phyloP scores from a whole-genome alignment of 2,888 invertebrate species.

The Rhogogaster chlorosoma region DNA sequence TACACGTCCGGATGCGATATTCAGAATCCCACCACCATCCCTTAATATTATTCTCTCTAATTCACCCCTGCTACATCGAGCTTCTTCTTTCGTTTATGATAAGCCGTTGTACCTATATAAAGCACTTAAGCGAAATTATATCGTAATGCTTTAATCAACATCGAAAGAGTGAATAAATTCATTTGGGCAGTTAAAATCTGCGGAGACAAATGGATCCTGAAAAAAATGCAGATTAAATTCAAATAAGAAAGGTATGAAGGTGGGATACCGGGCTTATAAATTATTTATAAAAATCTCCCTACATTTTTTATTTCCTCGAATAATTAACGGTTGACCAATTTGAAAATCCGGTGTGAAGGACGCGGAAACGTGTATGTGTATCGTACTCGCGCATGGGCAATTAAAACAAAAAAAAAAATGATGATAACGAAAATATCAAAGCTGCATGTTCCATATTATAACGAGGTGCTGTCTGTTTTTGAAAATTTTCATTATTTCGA shows the following conservation, averaged over 20 bases:
- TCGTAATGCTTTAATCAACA: slow-evolving; percentile 13
- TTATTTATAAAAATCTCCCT: slow-evolving; percentile 11
- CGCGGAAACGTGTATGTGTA: background rate
- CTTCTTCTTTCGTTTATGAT: background rate
- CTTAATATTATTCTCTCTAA: background rate
- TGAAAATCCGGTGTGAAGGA: background rate
- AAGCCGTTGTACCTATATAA: background rate
- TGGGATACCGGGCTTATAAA: slow-evolving; percentile 5
- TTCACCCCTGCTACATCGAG: background rate
- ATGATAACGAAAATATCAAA: background rate
- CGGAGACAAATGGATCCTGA: background rate
- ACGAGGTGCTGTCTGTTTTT: background rate
- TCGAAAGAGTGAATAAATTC: slow-evolving; percentile 14
- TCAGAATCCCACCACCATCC: background rate
- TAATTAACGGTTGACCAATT: background rate
- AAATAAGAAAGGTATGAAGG: slow-evolving; percentile 15
- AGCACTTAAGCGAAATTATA: background rate
- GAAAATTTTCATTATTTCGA: background rate
- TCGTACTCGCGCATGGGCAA: background rate
- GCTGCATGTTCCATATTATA: background rate
- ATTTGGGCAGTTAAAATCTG: background rate
- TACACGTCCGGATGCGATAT: background rate
- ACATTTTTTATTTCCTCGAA: background rate
- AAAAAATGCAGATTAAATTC: slow-evolving; percentile 11
- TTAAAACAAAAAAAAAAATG: background rate